These are phyloP conservation scores for Drosophila anceps DNA, from an alignment of 2,888 invertebrate species.

Conservation along the genomic window DNA sequence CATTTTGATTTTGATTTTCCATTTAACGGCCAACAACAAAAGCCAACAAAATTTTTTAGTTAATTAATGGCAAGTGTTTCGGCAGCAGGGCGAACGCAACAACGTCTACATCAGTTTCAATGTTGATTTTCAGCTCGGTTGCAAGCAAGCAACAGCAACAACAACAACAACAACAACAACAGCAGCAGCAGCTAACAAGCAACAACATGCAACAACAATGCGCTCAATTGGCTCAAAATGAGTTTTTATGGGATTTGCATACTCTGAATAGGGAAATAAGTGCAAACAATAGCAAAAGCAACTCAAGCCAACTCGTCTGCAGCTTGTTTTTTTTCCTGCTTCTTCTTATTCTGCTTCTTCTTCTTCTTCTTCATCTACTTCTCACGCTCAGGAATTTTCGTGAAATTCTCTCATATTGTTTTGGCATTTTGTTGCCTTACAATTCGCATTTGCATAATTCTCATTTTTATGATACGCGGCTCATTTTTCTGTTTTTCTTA, in stretches of 20 bases:
- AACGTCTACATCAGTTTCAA: conserved; percentile 37
- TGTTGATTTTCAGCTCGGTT: conserved; percentile 56
- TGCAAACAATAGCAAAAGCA: conserved; percentile 55
- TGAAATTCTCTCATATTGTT: conserved; percentile 34
- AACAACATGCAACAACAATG: conserved; percentile 56
- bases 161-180: conserved; percentile 27
- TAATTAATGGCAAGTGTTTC: conserved; percentile 58
- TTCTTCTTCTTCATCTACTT: not conserved
- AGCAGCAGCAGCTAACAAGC: conserved; percentile 18
- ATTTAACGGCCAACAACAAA: conserved; percentile 35
- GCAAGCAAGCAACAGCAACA: conserved; percentile 32
- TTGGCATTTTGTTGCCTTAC: conserved; percentile 29
- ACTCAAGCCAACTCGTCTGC: conserved; percentile 34
- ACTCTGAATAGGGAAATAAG: conserved; percentile 65
- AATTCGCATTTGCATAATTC: conserved; percentile 73
- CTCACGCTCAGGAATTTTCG: conserved; percentile 1
- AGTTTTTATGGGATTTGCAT: conserved; percentile 81
- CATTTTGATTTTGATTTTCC: conserved; percentile 31
- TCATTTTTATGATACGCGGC: conserved; percentile 66
- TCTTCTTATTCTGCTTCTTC: not conserved
- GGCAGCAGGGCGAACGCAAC: conserved; percentile 14
- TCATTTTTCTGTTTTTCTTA: conserved; percentile 58
- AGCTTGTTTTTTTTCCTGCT: conserved; percentile 16
- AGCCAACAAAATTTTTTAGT: conserved; percentile 61
- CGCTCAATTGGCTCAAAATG: conserved; percentile 77